Evolutionary conservation across 2,113 vertebrate genomes (phyloP).

Genomic region (Sapajus apella): DNA sequence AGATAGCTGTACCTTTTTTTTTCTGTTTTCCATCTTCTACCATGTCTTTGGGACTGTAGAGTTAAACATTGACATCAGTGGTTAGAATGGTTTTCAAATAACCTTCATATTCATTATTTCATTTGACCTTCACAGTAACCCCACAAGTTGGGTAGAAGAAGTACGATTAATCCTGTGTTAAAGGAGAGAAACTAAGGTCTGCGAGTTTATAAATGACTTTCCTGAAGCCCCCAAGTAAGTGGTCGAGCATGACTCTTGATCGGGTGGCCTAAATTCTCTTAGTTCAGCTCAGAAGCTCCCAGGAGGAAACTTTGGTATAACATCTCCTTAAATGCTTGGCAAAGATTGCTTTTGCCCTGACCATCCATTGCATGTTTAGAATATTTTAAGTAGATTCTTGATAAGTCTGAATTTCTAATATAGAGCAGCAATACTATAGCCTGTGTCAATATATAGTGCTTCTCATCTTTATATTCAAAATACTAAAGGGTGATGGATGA

Average conservation of each 20-base stretch:
- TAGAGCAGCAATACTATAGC: slow-evolving; percentile 63
- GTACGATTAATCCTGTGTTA: not conserved
- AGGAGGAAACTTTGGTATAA: not conserved
- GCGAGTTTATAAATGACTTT: not conserved
- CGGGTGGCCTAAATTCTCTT: not conserved
- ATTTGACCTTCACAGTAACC: not conserved
- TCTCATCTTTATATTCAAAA: slow-evolving; percentile 67
- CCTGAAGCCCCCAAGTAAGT: not conserved
- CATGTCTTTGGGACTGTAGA: not conserved
- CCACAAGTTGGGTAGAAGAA: not conserved
- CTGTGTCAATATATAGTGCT: slow-evolving; percentile 76
- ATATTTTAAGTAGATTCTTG: slow-evolving; percentile 33
- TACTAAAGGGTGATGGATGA: slow-evolving; percentile 50
- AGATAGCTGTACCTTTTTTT: too few relatives aligned
- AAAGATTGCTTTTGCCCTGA: not conserved
- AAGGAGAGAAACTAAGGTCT: not conserved
- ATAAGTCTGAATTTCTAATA: slow-evolving; percentile 62
- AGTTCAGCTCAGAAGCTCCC: not conserved
- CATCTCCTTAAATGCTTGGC: not conserved
- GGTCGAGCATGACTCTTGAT: not conserved
- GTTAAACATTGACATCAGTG: not conserved
- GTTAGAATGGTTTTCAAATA: not conserved
- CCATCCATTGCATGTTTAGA: slow-evolving; percentile 15
- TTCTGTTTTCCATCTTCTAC: not conserved
- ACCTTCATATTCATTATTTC: not conserved